These are phyloP conservation scores for Ypsolopha sequella DNA, from an alignment of 2,888 invertebrate genomes.

Conservation along the genomic window DNA sequence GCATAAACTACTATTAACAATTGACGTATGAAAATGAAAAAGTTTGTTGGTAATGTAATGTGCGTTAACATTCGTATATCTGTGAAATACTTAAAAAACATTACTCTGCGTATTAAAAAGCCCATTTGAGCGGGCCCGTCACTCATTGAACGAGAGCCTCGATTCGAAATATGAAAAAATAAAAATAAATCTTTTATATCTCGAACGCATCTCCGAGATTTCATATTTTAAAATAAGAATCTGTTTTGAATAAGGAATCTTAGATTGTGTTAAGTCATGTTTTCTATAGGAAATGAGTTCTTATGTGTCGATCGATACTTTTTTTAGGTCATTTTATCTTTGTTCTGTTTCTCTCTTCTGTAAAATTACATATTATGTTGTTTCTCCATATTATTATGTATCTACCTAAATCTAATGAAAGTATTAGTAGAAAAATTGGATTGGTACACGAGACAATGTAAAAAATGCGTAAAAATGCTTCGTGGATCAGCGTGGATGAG, in stretches of 20 bases:
- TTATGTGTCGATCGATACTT: background rate
- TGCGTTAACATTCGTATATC: background rate
- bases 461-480: no score
- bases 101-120: constrained; percentile 14
- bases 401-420: no score
- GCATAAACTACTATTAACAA: no score
- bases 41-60: no score
- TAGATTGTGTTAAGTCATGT: constrained; percentile 53
- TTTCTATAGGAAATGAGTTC: constrained; percentile 10
- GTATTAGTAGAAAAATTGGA: no score
- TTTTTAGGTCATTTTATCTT: background rate
- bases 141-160: constrained; percentile 29
- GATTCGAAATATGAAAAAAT: constrained; percentile 37
- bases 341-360: background rate
- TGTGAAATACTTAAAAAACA: constrained; percentile 8
- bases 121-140: constrained; percentile 34
- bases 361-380: no score
- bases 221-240: constrained; percentile 61
- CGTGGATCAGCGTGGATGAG: no score
- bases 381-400: no score
- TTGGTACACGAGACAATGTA: no score
- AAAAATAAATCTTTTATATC: constrained; percentile 35
- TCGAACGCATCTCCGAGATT: constrained; percentile 29
- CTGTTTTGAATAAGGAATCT: constrained; percentile 42
- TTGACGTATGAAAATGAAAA: no score